Evolutionary conservation across 2,888 invertebrate genomes (phyloP), one percentile per base, ranked within the genome.

Genomic region (Andrena marginata): DNA sequence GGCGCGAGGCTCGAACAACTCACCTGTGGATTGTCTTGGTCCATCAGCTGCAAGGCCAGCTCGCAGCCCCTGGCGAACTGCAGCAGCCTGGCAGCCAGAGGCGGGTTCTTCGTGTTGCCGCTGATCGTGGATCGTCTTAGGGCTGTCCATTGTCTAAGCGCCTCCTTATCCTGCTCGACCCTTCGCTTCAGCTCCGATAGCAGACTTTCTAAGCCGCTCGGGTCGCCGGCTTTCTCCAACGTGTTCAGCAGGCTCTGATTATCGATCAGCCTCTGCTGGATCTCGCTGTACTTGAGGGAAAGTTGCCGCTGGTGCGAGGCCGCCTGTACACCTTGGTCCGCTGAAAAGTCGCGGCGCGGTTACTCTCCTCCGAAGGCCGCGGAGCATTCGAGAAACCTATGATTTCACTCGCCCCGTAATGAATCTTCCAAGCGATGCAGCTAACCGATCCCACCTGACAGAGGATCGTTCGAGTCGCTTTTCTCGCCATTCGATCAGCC

Each of bases 91-190:
- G 97, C 96, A 0, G 97, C 97, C 0, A 93, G 82, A 0, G 92
- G 84, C 4, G 92, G 91, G 82, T 92, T 92, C 63, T 92, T 93
- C 60, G 88, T 81, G 48, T 88, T 87, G 0, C 89, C 75, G 2
- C 75, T n/a, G 51, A 81, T 51, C 20, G 79, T 89, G n/a, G 89
- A 90, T 85, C 95, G 95, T 75, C 95, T 94, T 64, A 96, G 91
- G 83, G 95, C 95, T 0, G 95, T 96, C 93, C 96, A 96, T 91
- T 96, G 95, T 89, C 96, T 95, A 60, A 99, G 94, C 71, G 97
- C 97, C 77, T 98, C 97, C 94, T 99, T 98, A 95, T 98, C 98
- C 92, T 97, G 97, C 93, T 98, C 98, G 63, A 98, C 98, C 84
- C 98, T 95, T 31, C 97, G 96, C 64, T 97, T 96, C 56, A 98